Evolutionary conservation across 2,113 vertebrate species (phyloP).

Genomic region (Equus quagga): DNA sequence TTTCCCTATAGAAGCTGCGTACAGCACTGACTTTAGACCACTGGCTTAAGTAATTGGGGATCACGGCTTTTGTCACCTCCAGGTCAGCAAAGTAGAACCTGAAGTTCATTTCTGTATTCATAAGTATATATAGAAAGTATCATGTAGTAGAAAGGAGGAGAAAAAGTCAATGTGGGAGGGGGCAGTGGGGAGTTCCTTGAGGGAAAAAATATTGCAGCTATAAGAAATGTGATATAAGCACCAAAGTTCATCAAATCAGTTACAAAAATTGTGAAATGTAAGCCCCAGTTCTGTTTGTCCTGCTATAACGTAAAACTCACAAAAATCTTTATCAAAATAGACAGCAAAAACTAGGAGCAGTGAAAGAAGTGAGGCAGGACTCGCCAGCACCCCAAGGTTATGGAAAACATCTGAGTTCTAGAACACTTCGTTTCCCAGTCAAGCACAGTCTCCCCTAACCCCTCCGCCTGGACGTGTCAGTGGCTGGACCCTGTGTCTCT

Average conservation of each 20-base stretch:
- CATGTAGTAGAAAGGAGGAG: background rate
- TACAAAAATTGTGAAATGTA: background rate
- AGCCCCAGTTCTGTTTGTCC: background rate
- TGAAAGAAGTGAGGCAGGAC: background rate
- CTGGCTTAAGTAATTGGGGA: background rate
- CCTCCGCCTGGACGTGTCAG: too few relatives aligned
- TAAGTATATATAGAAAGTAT: background rate
- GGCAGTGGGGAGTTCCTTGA: background rate
- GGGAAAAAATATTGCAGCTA: background rate
- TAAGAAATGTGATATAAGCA: background rate
- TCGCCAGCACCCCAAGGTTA: accelerated
- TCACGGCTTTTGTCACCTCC: background rate
- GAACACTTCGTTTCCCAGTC: background rate
- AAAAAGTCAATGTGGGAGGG: background rate
- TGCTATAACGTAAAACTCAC: background rate
- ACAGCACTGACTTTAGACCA: background rate
- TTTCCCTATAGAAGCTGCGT: background rate
- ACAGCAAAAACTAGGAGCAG: background rate
- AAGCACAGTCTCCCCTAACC: too few relatives aligned
- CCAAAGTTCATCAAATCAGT: background rate
- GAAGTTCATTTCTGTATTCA: background rate
- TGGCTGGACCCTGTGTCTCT: background rate
- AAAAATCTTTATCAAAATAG: background rate
- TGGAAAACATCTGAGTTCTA: background rate
- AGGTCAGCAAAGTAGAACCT: background rate